These are phyloP conservation scores for Epistrophe grossulariae DNA, from an alignment of 2,888 invertebrate species.

Conservation along the genomic window DNA sequence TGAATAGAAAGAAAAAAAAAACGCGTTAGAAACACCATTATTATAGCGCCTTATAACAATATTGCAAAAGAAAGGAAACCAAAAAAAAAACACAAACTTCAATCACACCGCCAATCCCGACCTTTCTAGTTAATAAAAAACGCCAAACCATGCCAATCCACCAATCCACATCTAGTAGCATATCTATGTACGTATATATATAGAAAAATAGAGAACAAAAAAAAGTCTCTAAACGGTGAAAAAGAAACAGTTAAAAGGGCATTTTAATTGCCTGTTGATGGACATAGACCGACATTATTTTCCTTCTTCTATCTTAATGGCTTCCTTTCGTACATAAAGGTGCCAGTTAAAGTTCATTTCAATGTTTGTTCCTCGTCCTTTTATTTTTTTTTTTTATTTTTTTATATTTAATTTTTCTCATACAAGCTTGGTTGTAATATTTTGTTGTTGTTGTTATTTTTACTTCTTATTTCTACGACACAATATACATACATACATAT, in stretches of 20 bases:
- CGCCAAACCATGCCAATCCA: conserved; percentile 53
- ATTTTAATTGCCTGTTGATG: conserved; percentile 76
- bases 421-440: conserved; percentile 21
- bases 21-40: conserved; percentile 23
- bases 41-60: conserved; percentile 41
- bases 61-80: conserved; percentile 19
- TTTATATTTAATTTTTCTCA: conserved; percentile 61
- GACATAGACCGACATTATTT: conserved; percentile 76
- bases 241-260: conserved; percentile 70
- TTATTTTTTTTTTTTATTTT: conserved; percentile 10
- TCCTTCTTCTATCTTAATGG: conserved; percentile 75
- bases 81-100: conserved; percentile 47
- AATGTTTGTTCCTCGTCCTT: conserved; percentile 69
- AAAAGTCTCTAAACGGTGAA: conserved; percentile 10
- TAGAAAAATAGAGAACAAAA: neutral
- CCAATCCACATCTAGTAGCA: neutral
- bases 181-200: neutral
- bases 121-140: conserved; percentile 67
- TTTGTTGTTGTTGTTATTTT: conserved; percentile 20
- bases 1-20: conserved; percentile 11
- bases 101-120: conserved; percentile 55
- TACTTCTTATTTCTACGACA: neutral
- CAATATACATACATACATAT: neutral
- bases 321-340: conserved; percentile 74
- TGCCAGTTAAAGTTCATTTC: conserved; percentile 76